Evolutionary conservation across 2,113 vertebrate species (phyloP), one percentile per base, ranked within the genome.

Genomic region (Coreoperca whiteheadi): DNA sequence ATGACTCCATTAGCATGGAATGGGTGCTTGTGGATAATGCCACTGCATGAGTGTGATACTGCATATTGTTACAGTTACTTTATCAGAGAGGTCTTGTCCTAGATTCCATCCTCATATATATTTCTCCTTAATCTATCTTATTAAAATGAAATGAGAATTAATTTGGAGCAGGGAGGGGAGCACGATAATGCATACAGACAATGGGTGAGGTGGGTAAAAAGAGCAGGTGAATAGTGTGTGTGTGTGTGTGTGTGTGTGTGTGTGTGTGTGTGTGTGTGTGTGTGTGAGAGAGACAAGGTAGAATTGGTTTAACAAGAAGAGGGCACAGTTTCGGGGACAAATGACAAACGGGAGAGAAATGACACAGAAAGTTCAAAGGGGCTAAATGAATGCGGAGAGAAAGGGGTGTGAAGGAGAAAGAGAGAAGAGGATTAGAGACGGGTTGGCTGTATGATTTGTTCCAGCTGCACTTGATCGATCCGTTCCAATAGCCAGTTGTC

Each of bases 381-480:
- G 8, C 34, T 2, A 32, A 56, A 73, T 37, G 30, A 48, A 32
- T 83, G 68, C 46, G 57, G 48, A n/a, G 61, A 56, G 72, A 60
- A 39, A 60, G 73, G 34, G 73, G 60, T 64, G 64, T 81, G 34
- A 83, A 73, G 77, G 67, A 78, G 68, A 63, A 69, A 67, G 43
- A 21, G 30, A 12, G 30, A 68, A 9, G 10, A 48, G 32, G 77
- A 77, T 81, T 66, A 83, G 53, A 76, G 66, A 34, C 11, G 11
- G 32, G 20, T 32, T 68, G 41, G 76, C 65, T 34, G 51, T 30
- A 63, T 75, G 87, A 87, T 86, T 82, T 70, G 81, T 88, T 93
- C 67, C 85, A 82, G 79, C 85, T 92, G 88, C 77, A 87, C 57
- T 72, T 81, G 82, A 89, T 89, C 64, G 56, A 89, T 84, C 83